A percentile compares a stretch with the other conserved stretches of the same genome.
phyloP scores from a whole-genome alignment of 2,888 invertebrate genomes.

The Protonemura montana region DNA sequence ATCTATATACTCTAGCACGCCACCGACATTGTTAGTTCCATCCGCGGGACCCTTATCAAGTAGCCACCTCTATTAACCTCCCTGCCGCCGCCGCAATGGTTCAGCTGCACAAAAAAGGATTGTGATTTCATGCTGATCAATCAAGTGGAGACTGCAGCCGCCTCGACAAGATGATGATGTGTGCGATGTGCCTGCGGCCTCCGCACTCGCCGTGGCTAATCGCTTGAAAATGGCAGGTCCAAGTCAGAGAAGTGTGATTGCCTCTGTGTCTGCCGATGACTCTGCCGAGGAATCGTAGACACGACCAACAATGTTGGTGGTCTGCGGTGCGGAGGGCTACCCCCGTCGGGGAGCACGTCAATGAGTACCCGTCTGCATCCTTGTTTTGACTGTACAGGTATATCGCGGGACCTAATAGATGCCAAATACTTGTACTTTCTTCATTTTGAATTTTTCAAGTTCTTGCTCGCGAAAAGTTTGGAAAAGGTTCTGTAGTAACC shows the following conservation, averaged over 20 bases:
- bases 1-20: background rate
- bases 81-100: background rate
- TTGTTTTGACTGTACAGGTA: too few relatives aligned
- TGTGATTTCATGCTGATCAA: background rate
- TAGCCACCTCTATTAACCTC: background rate
- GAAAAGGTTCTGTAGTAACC: too few relatives aligned
- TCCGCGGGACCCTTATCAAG: background rate
- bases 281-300: background rate
- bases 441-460: too few relatives aligned
- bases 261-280: background rate
- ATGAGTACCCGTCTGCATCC: background rate
- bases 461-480: too few relatives aligned
- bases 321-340: slow-evolving; percentile 9
- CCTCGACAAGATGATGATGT: background rate
- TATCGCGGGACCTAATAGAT: too few relatives aligned
- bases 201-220: background rate
- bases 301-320: background rate
- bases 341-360: background rate
- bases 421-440: too few relatives aligned
- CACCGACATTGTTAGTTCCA: background rate
- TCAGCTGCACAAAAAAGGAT: background rate
- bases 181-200: background rate
- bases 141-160: background rate
- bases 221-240: background rate
- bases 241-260: background rate